Evolutionary conservation across 2,113 vertebrate species (phyloP), one percentile per base, ranked within the genome.

Genomic region (Bubalus kerabau): DNA sequence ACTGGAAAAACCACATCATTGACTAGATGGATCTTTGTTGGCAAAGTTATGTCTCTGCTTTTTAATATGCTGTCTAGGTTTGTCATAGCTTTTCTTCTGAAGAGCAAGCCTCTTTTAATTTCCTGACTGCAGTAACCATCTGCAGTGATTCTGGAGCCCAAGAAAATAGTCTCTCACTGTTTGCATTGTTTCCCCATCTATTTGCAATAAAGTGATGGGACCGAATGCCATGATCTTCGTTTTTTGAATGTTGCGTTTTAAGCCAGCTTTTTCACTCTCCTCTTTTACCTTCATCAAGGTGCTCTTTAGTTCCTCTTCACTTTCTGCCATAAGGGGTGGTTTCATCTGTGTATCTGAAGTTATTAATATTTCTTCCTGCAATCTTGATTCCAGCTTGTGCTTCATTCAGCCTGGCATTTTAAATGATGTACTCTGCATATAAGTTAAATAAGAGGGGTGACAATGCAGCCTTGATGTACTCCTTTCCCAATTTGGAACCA

Each of bases 151-250:
- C n/a, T 40, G n/a, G 19, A 71, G n/a, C 67, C n/a, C 67, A 71
- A 12, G 19, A 40, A 36, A 71, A 12, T 23, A 40, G 67, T 71
- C 17, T 71, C 8, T 71, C n/a, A 71, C n/a, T 23, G n/a, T 36
- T 71, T 71, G 9, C 64, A 71, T 36, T 71, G 9, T 71, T 71
- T 71, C 64, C n/a, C 9, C 64, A 71, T 71, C 2, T 71, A 23
- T 23, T 23, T 36, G 67, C 67, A 36, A 36, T 36, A 36, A 71
- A 40, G n/a, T 71, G 67, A 71, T 36, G 67, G 67, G n/a, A 71
- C n/a, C 0, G 2, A 71, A 71, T 0, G 2, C n/a, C 67, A 23
- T 71, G 19, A 71, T 36, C 17, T 23, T 71, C 0, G 1, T 71
- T 36, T 71, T 36, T 3, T 36, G 64, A 71, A 71, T 36, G 32